Evolutionary conservation across 92 coral and sea anemone species (phyloP).

Genomic region (Palythoa grandiflora): DNA sequence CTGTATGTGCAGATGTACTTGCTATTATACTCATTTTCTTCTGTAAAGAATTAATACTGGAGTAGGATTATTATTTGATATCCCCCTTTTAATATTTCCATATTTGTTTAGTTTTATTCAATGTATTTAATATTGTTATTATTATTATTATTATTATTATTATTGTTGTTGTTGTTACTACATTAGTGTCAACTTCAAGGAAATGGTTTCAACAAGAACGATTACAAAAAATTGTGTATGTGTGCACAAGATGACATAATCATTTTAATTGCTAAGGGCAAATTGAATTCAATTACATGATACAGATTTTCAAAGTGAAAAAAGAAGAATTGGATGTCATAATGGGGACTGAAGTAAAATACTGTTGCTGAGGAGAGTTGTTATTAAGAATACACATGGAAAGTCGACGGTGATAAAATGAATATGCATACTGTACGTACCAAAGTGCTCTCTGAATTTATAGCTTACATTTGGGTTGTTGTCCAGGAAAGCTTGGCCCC

Average conservation of each 20-base stretch:
- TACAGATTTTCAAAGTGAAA: background rate
- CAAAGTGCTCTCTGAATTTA: slow-evolving; percentile 28
- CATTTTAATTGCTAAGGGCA: background rate
- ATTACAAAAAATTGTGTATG: background rate
- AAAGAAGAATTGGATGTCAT: background rate
- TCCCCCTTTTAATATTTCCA: background rate
- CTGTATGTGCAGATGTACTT: background rate
- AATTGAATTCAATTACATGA: background rate
- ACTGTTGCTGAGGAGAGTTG: background rate
- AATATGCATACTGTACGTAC: background rate
- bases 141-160: too few species aligned
- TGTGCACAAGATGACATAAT: background rate
- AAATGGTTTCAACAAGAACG: background rate
- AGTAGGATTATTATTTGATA: background rate
- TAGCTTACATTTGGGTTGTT: background rate
- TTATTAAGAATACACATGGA: background rate
- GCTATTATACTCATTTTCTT: background rate
- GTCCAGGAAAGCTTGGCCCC: slow-evolving; percentile 16
- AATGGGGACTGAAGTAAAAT: background rate
- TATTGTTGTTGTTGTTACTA: background rate
- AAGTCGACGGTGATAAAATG: background rate
- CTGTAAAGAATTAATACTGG: background rate
- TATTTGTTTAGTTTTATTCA: background rate
- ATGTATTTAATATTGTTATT: background rate
- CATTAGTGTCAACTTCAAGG: background rate